phyloP scores from a whole-genome alignment of 2,888 invertebrate genomes.

The Didymodactylos carnosus region DNA sequence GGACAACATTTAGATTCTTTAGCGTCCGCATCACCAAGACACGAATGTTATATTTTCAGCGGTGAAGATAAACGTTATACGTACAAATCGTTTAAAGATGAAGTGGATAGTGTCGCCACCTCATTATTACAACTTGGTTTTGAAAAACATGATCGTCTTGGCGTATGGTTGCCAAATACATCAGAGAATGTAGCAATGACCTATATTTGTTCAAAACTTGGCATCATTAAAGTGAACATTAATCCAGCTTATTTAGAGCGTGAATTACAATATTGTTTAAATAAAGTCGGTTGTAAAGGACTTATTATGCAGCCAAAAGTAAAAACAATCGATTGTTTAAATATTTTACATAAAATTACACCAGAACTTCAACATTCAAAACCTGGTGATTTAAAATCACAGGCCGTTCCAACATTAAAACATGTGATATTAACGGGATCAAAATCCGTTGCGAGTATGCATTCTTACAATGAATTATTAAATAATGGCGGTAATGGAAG shows the following conservation, averaged over 20 bases:
- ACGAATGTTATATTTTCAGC: neutral
- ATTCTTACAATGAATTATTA: neutral
- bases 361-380: neutral
- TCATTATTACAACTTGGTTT: neutral
- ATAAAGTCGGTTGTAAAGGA: constrained; percentile 6
- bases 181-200: neutral
- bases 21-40: neutral
- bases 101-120: constrained; percentile 4
- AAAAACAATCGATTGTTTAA: neutral
- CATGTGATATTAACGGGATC: constrained; percentile 1
- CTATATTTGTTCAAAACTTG: neutral
- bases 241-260: constrained; percentile 8
- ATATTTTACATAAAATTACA: neutral
- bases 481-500: neutral
- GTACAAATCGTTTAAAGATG: neutral
- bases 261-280: constrained; percentile 6
- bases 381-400: constrained; percentile 2
- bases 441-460: too few species aligned
- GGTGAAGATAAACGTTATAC: neutral
- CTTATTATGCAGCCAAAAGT: neutral
- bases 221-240: constrained; percentile 5
- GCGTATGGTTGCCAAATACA: constrained; percentile 4
- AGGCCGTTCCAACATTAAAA: neutral
- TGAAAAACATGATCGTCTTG: constrained; percentile 10
- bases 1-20: neutral